A percentile compares a stretch with the other conserved stretches of the same genome.
phyloP scores from a whole-genome alignment of 2,888 invertebrate genomes.

The Dione juno region DNA sequence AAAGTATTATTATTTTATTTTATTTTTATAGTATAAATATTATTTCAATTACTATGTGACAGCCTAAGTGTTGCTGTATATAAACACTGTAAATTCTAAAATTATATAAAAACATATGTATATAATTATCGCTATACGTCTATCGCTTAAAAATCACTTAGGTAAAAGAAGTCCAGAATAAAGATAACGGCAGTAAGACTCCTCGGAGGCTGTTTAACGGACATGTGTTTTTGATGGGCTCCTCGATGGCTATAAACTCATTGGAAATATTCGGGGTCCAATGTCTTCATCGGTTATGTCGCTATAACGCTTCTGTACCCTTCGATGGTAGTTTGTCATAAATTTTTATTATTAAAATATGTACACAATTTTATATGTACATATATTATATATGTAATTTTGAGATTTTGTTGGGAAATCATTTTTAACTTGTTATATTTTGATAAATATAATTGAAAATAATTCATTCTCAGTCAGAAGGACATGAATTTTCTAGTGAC shows the following conservation, averaged over 20 bases:
- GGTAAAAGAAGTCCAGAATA: conserved; percentile 44
- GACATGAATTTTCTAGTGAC: too few relatives aligned
- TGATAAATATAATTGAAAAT: too few relatives aligned
- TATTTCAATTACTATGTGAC: too few relatives aligned
- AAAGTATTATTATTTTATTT: too few relatives aligned
- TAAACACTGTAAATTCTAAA: too few relatives aligned
- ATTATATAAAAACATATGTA: too few relatives aligned
- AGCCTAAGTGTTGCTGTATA: too few relatives aligned
- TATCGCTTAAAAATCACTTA: conserved; percentile 27
- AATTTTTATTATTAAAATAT: neutral
- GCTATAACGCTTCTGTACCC: neutral
- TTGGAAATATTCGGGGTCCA: conserved; percentile 17
- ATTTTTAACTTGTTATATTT: too few relatives aligned
- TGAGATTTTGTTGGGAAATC: too few relatives aligned
- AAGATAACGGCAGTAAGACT: conserved; percentile 54
- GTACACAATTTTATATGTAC: neutral
- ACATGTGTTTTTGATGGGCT: conserved; percentile 47
- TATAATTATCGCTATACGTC: conserved; percentile 14
- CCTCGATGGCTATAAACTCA: conserved; percentile 28
- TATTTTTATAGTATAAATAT: too few relatives aligned
- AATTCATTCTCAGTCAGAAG: too few relatives aligned
- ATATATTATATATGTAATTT: neutral
- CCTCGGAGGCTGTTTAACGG: conserved; percentile 39
- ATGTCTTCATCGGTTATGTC: conserved; percentile 27
- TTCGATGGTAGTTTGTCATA: neutral